Base-by-base conservation (phyloP, 2,888 invertebrate species). In the Dolichomitus sp. region DNA sequence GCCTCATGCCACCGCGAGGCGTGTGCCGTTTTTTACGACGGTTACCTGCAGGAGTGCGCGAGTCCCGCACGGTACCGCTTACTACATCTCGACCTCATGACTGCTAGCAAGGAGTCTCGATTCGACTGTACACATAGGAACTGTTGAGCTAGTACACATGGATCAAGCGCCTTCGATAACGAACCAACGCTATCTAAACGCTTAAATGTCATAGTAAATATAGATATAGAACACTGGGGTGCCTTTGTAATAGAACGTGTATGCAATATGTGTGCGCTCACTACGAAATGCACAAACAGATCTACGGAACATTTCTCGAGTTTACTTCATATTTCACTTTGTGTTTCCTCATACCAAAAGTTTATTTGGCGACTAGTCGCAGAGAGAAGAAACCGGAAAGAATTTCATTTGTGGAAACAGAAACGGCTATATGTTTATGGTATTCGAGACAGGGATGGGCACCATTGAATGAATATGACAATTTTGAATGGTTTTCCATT, bases 1-100 rank as follows among this genome's bases (percentile, higher is more conserved):
- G 87, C 86, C 85, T 88, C 89, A 87, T 89, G 90, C 91, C 90
- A 90, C 89, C 88, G 91, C 90, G 88, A 92, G 93, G 92, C 93
- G 93, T 92, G 93, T 92, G 93, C 93, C 92, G 91, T 84, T 79
- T 78, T 61, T 80, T 81, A 80, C 85, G 79, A 80, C 83, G 75
- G 33, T 42, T 48, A 74, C 48, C 69, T 59, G 30, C 37, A 37
- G 69, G 63, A 78, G 68, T 68, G 72, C 66, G 68, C 77, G 66
- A 68, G 66, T 66, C 65, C 57, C 73, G 50, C 79, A 59, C 80
- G 27, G 19, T 66, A 54, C 57, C 57, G 19, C 68, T 68, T 27
- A 63, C 50, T 54, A 54, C 59, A 61, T 61, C 30, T 61, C 68
- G 75, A 79, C 70, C 75, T 57, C 65, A 54, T 69, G 50, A 54